Evolutionary conservation across 2,888 invertebrate species (phyloP).

Genomic region (Drosophila formosana): DNA sequence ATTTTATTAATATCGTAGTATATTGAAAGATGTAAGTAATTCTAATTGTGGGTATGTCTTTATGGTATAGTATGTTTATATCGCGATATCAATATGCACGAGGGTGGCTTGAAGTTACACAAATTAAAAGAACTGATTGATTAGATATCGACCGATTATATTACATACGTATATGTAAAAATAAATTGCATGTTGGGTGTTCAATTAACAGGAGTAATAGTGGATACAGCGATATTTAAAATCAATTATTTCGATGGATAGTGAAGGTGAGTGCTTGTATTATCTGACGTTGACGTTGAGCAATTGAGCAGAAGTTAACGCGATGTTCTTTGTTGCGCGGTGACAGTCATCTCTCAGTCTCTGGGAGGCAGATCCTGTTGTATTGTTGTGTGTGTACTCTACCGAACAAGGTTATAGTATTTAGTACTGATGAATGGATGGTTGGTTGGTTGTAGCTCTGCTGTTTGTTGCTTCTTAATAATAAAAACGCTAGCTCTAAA

Average conservation of each 20-base stretch:
- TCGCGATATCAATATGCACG: slow-evolving; percentile 26
- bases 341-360: slow-evolving; percentile 11
- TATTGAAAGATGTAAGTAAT: slow-evolving; percentile 49
- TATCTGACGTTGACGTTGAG: slow-evolving; percentile 44
- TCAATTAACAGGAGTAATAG: slow-evolving; percentile 25
- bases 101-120: slow-evolving; percentile 20
- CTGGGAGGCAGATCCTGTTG: slow-evolving; percentile 22
- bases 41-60: slow-evolving; percentile 33
- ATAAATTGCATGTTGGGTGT: slow-evolving; percentile 32
- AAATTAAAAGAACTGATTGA: slow-evolving; percentile 19
- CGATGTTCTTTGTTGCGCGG: slow-evolving; percentile 10
- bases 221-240: slow-evolving; percentile 42
- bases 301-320: slow-evolving; percentile 29
- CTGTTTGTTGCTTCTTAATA: slow-evolving; percentile 32
- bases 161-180: slow-evolving; percentile 41
- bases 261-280: slow-evolving; percentile 34
- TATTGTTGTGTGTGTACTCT: neutral
- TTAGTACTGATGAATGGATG: slow-evolving; percentile 6
- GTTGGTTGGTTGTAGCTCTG: slow-evolving; percentile 6
- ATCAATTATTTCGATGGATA: slow-evolving; percentile 33
- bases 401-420: slow-evolving; percentile 4
- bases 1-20: slow-evolving; percentile 52
- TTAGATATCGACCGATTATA: slow-evolving; percentile 14
- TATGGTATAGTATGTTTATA: slow-evolving; percentile 30
- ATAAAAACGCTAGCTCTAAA: slow-evolving; percentile 44